Evolutionary conservation across 2,113 vertebrate genomes (phyloP).

Genomic region (Perca flavescens): DNA sequence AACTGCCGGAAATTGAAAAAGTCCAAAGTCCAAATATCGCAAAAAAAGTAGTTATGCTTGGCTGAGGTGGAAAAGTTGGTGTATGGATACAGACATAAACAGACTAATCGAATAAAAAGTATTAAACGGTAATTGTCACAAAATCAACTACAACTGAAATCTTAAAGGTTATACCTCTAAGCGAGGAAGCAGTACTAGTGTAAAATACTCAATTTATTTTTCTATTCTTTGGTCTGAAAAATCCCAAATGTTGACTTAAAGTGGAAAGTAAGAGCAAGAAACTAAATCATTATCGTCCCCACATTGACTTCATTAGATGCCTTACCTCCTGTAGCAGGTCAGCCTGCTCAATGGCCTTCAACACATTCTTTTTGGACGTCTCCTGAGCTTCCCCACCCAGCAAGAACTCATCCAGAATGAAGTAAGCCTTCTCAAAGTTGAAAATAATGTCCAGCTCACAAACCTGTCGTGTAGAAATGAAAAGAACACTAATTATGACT

Average conservation of each 20-base stretch:
- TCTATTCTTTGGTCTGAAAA: slow-evolving; percentile 9
- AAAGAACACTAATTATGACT: not conserved
- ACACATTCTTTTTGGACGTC: slow-evolving; percentile 96
- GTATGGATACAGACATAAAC: not conserved
- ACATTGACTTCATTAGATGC: not conserved
- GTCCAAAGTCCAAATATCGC: not conserved
- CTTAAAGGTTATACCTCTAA: not conserved
- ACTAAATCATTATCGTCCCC: not conserved
- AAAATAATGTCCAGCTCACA: slow-evolving; percentile 88
- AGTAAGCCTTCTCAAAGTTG: slow-evolving; percentile 88
- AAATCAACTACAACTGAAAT: not conserved
- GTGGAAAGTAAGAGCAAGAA: not conserved
- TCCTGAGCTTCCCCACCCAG: slow-evolving; percentile 98
- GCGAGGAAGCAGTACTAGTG: not conserved
- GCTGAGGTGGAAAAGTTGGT: not conserved
- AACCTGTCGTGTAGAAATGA: slow-evolving; percentile 80
- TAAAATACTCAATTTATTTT: not conserved
- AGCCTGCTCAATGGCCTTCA: slow-evolving; percentile 91
- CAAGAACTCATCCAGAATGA: slow-evolving; percentile 97
- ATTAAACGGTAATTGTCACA: not conserved
- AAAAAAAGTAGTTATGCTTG: not conserved
- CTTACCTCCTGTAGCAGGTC: slow-evolving; percentile 98
- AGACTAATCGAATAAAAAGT: not conserved
- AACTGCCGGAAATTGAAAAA: not conserved
- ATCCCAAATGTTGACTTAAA: not conserved